Evolutionary conservation across 2,113 vertebrate species (phyloP), one percentile per base, ranked within the genome.

Genomic region (Cynocephalus volans): DNA sequence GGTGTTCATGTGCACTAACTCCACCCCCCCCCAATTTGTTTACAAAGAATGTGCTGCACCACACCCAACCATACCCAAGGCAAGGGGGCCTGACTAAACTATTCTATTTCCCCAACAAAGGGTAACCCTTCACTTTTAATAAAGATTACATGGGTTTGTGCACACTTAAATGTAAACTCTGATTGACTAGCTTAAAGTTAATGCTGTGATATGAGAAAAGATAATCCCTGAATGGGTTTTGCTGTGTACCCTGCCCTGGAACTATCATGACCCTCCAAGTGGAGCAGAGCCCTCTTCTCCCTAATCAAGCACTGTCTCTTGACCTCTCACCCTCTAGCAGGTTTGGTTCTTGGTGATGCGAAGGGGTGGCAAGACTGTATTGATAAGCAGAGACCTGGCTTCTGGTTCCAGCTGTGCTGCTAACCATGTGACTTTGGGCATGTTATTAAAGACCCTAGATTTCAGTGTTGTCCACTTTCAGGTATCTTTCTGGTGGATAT

Each of bases 101-200:
- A 41, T 41, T 41, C 41, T 41, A 41, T 41, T 41, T 41, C 41
- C 41, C 41, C 41, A 41, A 41, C 41, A 41, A 41, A 41, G 41
- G 48, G 1, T 95, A 86, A 70, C 24, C 2, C 24, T 95, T 76
- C 67, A 15, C 24, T 95, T 96, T 90, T 62, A 58, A 70, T 77
- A 83, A 76, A 72, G 45, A 8, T 56, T n/a, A 75, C 8, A 56
- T 31, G 77, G 54, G 24, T 83, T 96, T 95, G 52, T 88, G 19
- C 36, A 58, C 9, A 58, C 58, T 88, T 72, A 54, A 75, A 58
- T 92, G 33, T 89, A 93, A 73, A 82, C 56, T 54, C 36, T 64
- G 26, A 77, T 81, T 88, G 83, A 17, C 50, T 94, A 36, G 56
- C 41, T 94, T 93, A 58, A 89, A 48, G 45, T 69, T 75, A 83